Evolutionary conservation across 2,113 vertebrate genomes (phyloP).

Genomic region (Mirounga angustirostris): DNA sequence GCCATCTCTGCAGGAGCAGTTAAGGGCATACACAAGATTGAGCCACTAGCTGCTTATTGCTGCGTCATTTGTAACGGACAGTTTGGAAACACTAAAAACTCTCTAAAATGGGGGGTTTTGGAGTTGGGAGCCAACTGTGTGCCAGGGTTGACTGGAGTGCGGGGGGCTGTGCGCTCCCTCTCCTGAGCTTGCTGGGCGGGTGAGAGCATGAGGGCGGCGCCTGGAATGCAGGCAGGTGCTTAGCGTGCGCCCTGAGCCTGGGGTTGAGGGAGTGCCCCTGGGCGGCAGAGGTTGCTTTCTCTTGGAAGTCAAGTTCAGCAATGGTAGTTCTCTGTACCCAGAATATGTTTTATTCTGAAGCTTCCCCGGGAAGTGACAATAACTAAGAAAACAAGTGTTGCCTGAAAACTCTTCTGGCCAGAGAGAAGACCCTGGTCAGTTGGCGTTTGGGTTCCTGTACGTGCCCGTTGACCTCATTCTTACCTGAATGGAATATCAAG

Average conservation of each 20-base stretch:
- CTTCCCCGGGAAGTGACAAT: neutral
- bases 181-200: neutral
- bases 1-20: accelerated
- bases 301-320: neutral
- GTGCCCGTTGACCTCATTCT: neutral
- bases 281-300: neutral
- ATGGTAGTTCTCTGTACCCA: neutral
- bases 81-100: neutral
- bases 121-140: neutral
- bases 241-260: neutral
- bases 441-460: neutral
- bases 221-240: neutral
- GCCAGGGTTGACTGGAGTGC: neutral
- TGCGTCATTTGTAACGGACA: neutral
- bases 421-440: neutral
- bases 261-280: neutral
- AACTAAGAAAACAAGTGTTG: neutral
- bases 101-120: neutral
- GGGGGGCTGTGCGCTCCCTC: neutral
- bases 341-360: neutral
- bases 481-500: too few species aligned
- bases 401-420: neutral
- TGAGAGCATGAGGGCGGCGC: too few species aligned
- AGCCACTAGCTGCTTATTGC: neutral
- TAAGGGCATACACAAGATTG: neutral